Evolutionary conservation across 2,797 vertebrate genomes (phyloP).

Genomic region (Peromyscus nudipes): DNA sequence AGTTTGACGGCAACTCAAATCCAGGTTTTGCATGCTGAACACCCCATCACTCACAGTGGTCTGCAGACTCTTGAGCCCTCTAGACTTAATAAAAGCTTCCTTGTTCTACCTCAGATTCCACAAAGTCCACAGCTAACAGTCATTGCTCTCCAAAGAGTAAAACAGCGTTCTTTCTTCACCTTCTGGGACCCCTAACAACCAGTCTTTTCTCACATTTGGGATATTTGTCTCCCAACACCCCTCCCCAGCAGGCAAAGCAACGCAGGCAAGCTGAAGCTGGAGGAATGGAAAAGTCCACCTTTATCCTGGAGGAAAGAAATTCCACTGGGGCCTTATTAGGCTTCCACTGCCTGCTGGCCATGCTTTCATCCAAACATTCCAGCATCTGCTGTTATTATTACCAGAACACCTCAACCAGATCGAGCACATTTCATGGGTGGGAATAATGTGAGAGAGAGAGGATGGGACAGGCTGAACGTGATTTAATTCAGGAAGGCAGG

Average conservation of each 20-base stretch:
- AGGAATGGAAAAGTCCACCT: constrained; percentile 61
- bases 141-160: constrained; percentile 6
- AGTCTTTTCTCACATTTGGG: background rate
- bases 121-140: background rate
- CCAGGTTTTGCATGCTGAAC: background rate
- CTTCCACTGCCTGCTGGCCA: constrained; percentile 49
- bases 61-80: background rate
- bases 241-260: constrained; percentile 26
- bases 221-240: background rate
- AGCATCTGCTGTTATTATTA: constrained; percentile 63
- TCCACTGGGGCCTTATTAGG: constrained; percentile 57
- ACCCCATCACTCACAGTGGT: background rate
- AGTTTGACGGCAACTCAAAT: constrained; percentile 20
- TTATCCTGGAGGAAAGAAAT: constrained; percentile 41
- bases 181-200: constrained; percentile 1
- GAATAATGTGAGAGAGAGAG: constrained; percentile 38
- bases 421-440: constrained; percentile 42
- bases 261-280: background rate
- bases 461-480: background rate
- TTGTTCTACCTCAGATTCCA: background rate
- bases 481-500: background rate
- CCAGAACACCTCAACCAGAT: constrained; percentile 46
- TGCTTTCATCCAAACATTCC: constrained; percentile 54
- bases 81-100: constrained; percentile 2
- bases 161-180: constrained; percentile 19